Evolutionary conservation across 2,797 vertebrate species (phyloP).

Genomic region (Onychomys torridus): DNA sequence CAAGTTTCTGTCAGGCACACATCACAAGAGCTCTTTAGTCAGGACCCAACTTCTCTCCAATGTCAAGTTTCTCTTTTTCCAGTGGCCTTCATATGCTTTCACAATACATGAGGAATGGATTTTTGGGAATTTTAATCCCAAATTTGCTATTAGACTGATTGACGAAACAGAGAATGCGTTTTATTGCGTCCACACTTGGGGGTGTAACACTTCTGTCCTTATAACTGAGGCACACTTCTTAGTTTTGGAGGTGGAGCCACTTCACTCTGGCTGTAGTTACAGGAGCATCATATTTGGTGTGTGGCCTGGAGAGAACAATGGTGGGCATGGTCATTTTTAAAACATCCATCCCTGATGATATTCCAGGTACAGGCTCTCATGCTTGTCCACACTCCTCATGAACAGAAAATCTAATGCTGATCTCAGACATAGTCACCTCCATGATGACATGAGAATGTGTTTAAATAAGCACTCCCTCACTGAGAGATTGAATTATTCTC

Average conservation of each 20-base stretch:
- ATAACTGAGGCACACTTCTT: neutral
- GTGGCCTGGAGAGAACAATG: neutral
- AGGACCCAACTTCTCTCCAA: slow-evolving; percentile 17
- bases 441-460: neutral
- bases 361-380: too few relatives aligned
- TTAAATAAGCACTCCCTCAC: neutral
- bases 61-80: neutral
- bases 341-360: neutral
- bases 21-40: neutral
- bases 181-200: neutral
- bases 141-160: slow-evolving; percentile 19
- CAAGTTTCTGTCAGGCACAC: neutral
- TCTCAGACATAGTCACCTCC: neutral
- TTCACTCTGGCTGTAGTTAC: neutral
- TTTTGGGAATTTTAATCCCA: slow-evolving; percentile 46
- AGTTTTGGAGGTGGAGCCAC: slow-evolving; percentile 23
- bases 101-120: neutral
- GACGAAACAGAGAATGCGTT: neutral
- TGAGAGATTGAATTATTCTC: slow-evolving; percentile 17
- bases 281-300: neutral
- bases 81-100: neutral
- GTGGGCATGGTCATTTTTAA: neutral
- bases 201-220: neutral
- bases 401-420: neutral
- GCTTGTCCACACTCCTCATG: neutral